phyloP scores from a whole-genome alignment of 2,113 vertebrate genomes.

The Ceyx cyanopectus region DNA sequence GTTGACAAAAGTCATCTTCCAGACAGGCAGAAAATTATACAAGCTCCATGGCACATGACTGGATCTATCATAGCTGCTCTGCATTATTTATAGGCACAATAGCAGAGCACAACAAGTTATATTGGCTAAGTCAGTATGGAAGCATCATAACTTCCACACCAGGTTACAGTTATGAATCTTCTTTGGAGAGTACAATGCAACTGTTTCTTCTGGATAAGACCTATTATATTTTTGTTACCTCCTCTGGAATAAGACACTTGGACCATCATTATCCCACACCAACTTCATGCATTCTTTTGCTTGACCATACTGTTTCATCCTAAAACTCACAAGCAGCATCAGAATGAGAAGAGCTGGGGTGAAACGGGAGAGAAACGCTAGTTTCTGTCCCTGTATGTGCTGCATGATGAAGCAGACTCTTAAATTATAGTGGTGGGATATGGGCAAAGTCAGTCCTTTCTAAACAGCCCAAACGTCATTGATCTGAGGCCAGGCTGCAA shows the following conservation, averaged over 20 bases:
- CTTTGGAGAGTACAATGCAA: background rate
- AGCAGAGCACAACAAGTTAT: background rate
- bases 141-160: background rate
- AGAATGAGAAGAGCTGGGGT: background rate
- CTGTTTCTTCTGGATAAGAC: background rate
- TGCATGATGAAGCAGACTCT: background rate
- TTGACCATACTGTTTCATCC: background rate
- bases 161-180: background rate
- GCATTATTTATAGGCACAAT: background rate
- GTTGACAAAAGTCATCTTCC: background rate
- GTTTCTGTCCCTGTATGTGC: background rate
- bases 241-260: background rate
- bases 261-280: background rate
- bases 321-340: rapidly evolving
- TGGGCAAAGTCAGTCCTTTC: background rate
- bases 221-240: background rate
- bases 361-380: background rate
- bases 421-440: background rate
- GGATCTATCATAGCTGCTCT: background rate
- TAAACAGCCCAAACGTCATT: background rate
- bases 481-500: background rate
- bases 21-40: background rate
- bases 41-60: background rate
- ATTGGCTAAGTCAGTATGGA: background rate
- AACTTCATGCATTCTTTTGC: background rate